phyloP scores from a whole-genome alignment of 2,888 invertebrate species.

The Euproctis similis region DNA sequence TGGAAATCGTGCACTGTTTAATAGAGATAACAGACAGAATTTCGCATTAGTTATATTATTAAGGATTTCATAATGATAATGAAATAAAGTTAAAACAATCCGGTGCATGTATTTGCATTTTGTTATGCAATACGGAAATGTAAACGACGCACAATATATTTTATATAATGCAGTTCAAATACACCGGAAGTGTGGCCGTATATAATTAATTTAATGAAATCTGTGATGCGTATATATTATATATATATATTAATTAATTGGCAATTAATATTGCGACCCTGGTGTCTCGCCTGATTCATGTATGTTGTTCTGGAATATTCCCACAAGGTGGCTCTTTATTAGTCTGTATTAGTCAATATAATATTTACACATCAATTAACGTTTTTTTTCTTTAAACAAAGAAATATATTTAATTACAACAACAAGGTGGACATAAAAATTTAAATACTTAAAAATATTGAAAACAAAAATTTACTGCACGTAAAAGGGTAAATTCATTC shows the following conservation, averaged over 20 bases:
- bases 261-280: not conserved
- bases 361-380: no score
- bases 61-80: not conserved
- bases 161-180: slow-evolving; percentile 1
- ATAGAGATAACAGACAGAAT: no score
- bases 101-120: not conserved
- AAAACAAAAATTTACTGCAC: no score
- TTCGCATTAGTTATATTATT: no score
- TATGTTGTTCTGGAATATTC: not conserved
- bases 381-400: no score
- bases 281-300: not conserved
- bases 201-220: not conserved
- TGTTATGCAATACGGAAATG: not conserved
- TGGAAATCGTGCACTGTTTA: no score
- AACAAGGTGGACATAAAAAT: no score
- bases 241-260: slow-evolving; percentile 1
- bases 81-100: not conserved
- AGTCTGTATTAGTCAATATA: no score
- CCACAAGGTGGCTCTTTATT: no score
- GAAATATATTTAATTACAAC: no score
- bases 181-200: not conserved
- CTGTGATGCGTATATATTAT: not conserved
- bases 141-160: not conserved
- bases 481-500: no score
- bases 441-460: no score